These are phyloP conservation scores for Pinctada fucata DNA, from an alignment of 2,888 invertebrate species.

Conservation along the genomic window DNA sequence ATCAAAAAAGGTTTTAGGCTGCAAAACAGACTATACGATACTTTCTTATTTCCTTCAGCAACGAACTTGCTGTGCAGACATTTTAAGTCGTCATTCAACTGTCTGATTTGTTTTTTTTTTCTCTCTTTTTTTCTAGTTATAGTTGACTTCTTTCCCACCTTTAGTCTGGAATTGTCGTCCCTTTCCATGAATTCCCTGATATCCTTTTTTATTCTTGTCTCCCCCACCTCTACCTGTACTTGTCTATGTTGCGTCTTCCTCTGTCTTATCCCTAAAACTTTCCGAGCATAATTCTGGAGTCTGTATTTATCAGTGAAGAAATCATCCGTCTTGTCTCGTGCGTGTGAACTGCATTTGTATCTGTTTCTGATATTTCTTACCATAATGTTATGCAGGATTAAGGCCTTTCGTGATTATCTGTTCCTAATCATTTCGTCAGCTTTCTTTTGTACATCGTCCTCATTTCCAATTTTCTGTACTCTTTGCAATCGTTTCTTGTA, in stretches of 20 bases:
- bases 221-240: not conserved
- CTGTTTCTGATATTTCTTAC: not conserved
- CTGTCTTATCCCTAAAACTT: not conserved
- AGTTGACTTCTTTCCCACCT: slow-evolving; percentile 1
- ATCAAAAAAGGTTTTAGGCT: slow-evolving; percentile 42
- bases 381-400: slow-evolving; percentile 6
- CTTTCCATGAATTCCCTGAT: slow-evolving; percentile 36
- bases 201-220: slow-evolving; percentile 21
- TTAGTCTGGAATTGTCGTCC: slow-evolving; percentile 1
- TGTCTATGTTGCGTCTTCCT: not conserved
- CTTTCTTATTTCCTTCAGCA: slow-evolving; percentile 28
- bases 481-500: slow-evolving; percentile 9
- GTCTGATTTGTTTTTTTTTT: slow-evolving; percentile 37
- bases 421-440: slow-evolving; percentile 12
- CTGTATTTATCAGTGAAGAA: not conserved
- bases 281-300: not conserved
- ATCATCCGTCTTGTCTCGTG: not conserved
- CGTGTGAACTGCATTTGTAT: not conserved
- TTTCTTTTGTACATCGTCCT: not conserved
- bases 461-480: slow-evolving; percentile 1
- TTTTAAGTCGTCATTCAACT: slow-evolving; percentile 37
- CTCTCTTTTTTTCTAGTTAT: slow-evolving; percentile 32
- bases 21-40: slow-evolving; percentile 42
- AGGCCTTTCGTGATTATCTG: slow-evolving; percentile 9
- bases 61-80: slow-evolving; percentile 41